These are phyloP conservation scores for Enteromius anoplus DNA, from an alignment of 2,797 vertebrate species.

Conservation along the genomic window DNA sequence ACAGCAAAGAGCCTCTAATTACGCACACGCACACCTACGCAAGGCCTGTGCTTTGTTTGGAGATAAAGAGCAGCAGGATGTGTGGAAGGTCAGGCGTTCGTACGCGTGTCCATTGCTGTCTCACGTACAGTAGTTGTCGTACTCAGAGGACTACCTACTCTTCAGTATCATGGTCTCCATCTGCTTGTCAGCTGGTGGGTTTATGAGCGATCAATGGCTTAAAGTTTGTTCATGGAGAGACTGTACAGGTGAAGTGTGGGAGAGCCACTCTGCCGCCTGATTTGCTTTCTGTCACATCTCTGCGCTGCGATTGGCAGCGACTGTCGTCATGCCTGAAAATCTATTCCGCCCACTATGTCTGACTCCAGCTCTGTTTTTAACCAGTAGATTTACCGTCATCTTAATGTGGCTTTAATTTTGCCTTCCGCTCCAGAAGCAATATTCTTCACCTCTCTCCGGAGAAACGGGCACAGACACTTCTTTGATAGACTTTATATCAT, in stretches of 20 bases:
- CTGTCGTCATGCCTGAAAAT: conserved; percentile 73
- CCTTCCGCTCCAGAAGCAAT: conserved; percentile 50
- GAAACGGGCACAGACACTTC: neutral
- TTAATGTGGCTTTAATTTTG: conserved; percentile 73
- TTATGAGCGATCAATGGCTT: conserved; percentile 22
- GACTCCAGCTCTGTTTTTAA: conserved; percentile 64
- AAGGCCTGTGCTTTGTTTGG: neutral
- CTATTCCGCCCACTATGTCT: conserved; percentile 70
- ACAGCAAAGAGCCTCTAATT: conserved; percentile 48
- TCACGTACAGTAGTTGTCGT: neutral
- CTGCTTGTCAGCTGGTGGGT: conserved; percentile 15
- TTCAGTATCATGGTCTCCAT: conserved; percentile 26
- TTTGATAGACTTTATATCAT: neutral
- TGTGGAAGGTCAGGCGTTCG: conserved; percentile 7
- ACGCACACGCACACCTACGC: conserved; percentile 42
- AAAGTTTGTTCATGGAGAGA: conserved; percentile 2
- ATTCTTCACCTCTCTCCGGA: conserved; percentile 53
- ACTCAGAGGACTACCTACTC: neutral
- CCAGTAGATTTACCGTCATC: conserved; percentile 72
- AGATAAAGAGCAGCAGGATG: conserved; percentile 11
- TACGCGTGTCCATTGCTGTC: neutral
- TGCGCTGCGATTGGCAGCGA: conserved; percentile 67
- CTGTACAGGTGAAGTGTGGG: conserved; percentile 40
- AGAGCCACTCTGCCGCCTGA: neutral
- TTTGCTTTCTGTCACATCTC: conserved; percentile 30